Percentiles rank a stretch among this genome's conserved stretches.
Conservation (phyloP, 2,888 invertebrate species). For the Dinocampus coccinellae region DNA sequence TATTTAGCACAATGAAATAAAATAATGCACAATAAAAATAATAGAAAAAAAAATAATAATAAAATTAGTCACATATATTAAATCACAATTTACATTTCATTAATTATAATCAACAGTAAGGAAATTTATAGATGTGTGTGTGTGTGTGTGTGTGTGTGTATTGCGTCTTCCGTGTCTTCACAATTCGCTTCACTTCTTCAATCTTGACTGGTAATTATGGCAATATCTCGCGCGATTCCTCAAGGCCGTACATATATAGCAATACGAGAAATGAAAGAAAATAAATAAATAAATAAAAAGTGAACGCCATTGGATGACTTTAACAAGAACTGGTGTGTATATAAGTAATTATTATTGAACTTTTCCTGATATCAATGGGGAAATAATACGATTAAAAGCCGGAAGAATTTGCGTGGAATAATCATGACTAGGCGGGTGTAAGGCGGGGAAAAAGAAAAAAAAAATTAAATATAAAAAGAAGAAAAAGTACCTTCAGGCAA, state of each 20-base stretch:
- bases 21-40: no score
- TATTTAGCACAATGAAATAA: neutral
- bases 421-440: conserved; percentile 25
- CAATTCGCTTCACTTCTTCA: neutral
- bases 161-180: conserved; percentile 17
- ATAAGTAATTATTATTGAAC: conserved; percentile 25
- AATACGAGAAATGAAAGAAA: conserved; percentile 17
- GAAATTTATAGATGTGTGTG: neutral
- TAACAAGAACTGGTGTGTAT: conserved; percentile 25
- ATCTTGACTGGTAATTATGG: conserved; percentile 6
- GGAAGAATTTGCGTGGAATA: conserved; percentile 31
- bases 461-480: conserved; percentile 25
- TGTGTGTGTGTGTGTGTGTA: neutral
- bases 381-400: conserved; percentile 20
- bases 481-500: conserved; percentile 31
- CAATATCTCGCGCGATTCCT: conserved; percentile 23
- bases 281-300: conserved; percentile 1
- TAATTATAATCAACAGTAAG: conserved; percentile 3
- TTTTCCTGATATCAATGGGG: conserved; percentile 29
- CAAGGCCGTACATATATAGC: conserved; percentile 12
- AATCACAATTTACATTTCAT: conserved; percentile 4
- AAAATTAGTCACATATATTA: neutral
- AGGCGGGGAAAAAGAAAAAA: neutral
- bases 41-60: neutral
- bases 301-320: conserved; percentile 16